These are phyloP conservation scores for Temnopleurus reevesii DNA, from an alignment of 53 echinoderm and acorn worm species.

Conservation along the genomic window DNA sequence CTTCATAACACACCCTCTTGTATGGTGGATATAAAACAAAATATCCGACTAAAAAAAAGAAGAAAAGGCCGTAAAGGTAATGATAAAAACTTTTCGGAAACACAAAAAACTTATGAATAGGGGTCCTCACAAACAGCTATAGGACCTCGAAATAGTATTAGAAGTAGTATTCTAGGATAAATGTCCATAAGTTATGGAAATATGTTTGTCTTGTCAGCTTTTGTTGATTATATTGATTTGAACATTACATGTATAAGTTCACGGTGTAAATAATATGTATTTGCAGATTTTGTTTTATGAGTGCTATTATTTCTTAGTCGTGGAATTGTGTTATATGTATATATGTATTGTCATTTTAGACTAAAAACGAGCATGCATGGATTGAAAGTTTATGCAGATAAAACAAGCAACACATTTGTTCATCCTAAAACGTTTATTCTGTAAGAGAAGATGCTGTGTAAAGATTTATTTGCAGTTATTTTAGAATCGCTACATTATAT, in stretches of 20 bases:
- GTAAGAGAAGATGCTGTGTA: neutral
- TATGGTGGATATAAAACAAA: too few relatives aligned
- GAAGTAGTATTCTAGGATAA: too few relatives aligned
- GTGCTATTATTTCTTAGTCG: neutral
- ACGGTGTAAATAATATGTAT: constrained; percentile 11
- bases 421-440: too few relatives aligned
- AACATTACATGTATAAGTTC: too few relatives aligned
- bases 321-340: neutral
- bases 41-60: too few relatives aligned
- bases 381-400: neutral
- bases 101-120: too few relatives aligned
- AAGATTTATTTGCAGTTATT: neutral
- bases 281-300: constrained; percentile 9
- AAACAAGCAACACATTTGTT: neutral
- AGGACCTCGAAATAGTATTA: too few relatives aligned
- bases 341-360: neutral
- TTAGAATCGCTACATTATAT: neutral
- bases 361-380: neutral
- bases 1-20: too few relatives aligned
- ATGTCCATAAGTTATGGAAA: neutral
- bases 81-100: too few relatives aligned
- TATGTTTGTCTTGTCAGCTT: neutral
- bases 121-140: too few relatives aligned
- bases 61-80: too few relatives aligned
- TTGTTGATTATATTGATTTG: neutral